Evolutionary conservation across 2,888 invertebrate genomes (phyloP).

Genomic region (Nomada hirtipes): DNA sequence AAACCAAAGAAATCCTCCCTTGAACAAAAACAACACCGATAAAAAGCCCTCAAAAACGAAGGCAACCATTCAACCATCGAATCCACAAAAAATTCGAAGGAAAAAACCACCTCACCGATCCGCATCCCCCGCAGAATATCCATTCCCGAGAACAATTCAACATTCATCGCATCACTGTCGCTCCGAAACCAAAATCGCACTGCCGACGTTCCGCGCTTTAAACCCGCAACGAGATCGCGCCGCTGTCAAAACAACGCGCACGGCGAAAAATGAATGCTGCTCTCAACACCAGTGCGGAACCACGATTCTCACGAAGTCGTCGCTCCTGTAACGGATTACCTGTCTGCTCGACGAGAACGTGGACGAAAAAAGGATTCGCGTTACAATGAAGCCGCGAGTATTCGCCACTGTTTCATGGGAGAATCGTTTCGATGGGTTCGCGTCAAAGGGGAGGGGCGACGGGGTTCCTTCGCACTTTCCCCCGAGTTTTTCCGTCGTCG

Average conservation of each 20-base stretch:
- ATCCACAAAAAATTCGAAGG: background rate
- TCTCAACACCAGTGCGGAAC: background rate
- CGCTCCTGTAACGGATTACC: background rate
- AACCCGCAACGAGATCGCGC: too few relatives aligned
- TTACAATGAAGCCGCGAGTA: background rate
- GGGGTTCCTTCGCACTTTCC: constrained; percentile 41
- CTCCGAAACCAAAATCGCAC: too few relatives aligned
- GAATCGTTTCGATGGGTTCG: constrained; percentile 25
- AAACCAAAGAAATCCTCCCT: too few relatives aligned
- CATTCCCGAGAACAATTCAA: background rate
- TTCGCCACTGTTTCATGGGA: background rate
- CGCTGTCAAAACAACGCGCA: background rate
- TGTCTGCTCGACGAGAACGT: background rate
- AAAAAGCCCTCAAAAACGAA: background rate
- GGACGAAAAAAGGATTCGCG: background rate
- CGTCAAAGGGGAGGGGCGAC: background rate
- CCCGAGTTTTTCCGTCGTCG: constrained; percentile 40
- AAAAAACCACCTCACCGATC: constrained; percentile 4
- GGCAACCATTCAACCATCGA: background rate
- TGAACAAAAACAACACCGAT: too few relatives aligned
- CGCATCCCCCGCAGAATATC: background rate
- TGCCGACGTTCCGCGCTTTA: too few relatives aligned
- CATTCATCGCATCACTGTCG: background rate
- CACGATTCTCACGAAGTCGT: background rate
- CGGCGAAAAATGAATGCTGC: background rate